phyloP scores from a whole-genome alignment of 2,797 vertebrate genomes.

The Emys orbicularis region DNA sequence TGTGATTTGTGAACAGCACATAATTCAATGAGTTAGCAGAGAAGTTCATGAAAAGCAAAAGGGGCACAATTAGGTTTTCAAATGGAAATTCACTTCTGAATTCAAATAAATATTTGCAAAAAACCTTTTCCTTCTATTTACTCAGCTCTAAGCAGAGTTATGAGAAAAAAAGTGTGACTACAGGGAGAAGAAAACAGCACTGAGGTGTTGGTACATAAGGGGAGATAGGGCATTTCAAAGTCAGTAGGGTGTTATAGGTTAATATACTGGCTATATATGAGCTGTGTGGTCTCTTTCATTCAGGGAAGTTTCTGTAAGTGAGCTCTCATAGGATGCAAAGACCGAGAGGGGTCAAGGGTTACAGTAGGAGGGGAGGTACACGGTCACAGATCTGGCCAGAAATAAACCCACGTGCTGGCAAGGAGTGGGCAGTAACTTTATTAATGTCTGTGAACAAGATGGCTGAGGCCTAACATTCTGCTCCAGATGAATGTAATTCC shows the following conservation, averaged over 20 bases:
- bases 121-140: background rate
- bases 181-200: background rate
- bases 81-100: conserved; percentile 5
- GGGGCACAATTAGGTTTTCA: background rate
- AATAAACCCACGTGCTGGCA: background rate
- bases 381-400: background rate
- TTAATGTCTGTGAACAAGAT: background rate
- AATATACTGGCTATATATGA: background rate
- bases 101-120: background rate
- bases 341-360: background rate
- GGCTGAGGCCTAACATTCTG: background rate
- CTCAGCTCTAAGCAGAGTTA: background rate
- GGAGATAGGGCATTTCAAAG: background rate
- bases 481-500: background rate
- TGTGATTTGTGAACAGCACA: background rate
- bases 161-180: background rate
- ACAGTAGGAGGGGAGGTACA: background rate
- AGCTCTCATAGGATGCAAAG: background rate
- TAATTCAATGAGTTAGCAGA: background rate
- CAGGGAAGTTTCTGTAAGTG: background rate
- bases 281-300: background rate
- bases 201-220: background rate
- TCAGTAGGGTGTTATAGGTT: background rate
- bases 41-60: background rate
- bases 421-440: background rate